Evolutionary conservation across 2,888 invertebrate species (phyloP), one percentile per base, ranked within the genome.

Genomic region (Cactoblastis cactorum): DNA sequence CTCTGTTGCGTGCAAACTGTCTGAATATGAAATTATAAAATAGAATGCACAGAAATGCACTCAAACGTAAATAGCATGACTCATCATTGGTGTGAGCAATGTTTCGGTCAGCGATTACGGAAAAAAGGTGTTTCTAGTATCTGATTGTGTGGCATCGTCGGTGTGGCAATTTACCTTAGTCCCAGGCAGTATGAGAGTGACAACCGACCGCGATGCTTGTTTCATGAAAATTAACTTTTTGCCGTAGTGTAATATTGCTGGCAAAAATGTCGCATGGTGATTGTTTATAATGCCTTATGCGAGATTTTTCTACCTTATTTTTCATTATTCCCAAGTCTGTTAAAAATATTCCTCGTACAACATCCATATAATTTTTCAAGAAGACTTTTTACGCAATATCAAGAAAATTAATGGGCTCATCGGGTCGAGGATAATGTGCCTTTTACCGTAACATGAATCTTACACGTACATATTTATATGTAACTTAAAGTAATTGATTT

Each of bases 121-220:
- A 34, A 46, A n/a, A 46, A 43, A 28, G 15, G 28, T 43, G 18
- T 28, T 17, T 43, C 22, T 32, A 17, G 28, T 43, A 43, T 35
- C 46, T 46, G 46, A 46, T 22, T 22, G 46, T 28, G 15, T 28
- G 28, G 28, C 43, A 43, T n/a, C 28, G 41, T 8, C 14, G 9
- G 24, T 28, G 34, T 34, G 19, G 12, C 18, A 41, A 41, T 41
- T 22, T 58, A 59, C 64, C 61, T 65, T 72, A 61, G 69, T 28
- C 65, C 55, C 58, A 55, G 53, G 53, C 24, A 45, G 50, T 55
- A 65, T 70, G 69, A 65, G 63, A 61, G 9, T 28, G 8, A 28
- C 28, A 28, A 28, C 28, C 59, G 52, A 37, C 6, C 35, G 15
- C 11, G 22, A 47, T 37, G 37, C 37, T 24, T 69, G 65, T 65